These are phyloP conservation scores for Muscina levida DNA, from an alignment of 2,888 invertebrate species.

Conservation along the genomic window DNA sequence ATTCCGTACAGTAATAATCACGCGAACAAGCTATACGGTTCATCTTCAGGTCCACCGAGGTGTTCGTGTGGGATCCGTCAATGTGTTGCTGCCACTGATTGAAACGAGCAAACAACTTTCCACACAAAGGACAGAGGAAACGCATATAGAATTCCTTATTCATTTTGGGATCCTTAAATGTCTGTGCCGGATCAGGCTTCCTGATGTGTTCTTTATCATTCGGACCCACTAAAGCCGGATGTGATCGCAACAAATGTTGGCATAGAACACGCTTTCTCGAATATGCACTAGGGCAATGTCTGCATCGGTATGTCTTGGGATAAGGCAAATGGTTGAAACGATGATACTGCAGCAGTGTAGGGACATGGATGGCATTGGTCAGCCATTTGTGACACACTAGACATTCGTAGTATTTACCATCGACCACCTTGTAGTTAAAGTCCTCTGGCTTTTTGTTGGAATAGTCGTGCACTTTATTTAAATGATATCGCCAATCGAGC, in stretches of 20 bases:
- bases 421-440: conserved; percentile 73
- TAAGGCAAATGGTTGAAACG: conserved; percentile 74
- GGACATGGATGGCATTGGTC: conserved; percentile 73
- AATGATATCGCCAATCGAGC: conserved; percentile 74
- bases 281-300: conserved; percentile 71
- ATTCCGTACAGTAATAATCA: conserved; percentile 73
- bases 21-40: conserved; percentile 73
- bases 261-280: conserved; percentile 72
- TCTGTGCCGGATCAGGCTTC: conserved; percentile 47
- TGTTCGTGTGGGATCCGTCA: conserved; percentile 72
- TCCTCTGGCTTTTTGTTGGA: conserved; percentile 71
- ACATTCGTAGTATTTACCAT: conserved; percentile 74
- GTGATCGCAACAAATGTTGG: conserved; percentile 64
- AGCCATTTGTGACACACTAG: conserved; percentile 74
- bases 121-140: conserved; percentile 74
- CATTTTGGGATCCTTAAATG: conserved; percentile 42
- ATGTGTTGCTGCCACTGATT: conserved; percentile 74
- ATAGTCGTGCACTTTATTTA: conserved; percentile 73
- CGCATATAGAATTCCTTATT: conserved; percentile 66
- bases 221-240: conserved; percentile 34
- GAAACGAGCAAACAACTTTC: conserved; percentile 72
- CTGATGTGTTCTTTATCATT: conserved; percentile 66
- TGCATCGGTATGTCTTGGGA: conserved; percentile 73
- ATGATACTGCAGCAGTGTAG: conserved; percentile 75
- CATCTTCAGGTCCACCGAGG: conserved; percentile 72